Percentiles rank a stretch among this genome's conserved stretches.
Evolutionary conservation across 2,113 vertebrate genomes (phyloP).

Genomic region (Chascanopsetta lugubris): DNA sequence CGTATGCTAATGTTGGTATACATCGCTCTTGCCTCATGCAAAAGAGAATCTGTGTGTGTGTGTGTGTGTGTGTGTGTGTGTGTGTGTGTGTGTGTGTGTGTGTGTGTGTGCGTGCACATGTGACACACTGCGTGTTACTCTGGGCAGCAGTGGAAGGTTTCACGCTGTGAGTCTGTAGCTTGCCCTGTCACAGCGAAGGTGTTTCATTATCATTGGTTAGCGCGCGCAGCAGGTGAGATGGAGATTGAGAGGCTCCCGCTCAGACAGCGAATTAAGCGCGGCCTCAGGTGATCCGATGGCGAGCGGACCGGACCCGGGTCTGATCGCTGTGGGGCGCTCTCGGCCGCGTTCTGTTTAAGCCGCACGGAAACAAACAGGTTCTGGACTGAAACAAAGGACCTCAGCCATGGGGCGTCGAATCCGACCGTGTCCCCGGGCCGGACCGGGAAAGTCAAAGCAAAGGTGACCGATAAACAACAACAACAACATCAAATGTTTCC

Average conservation of each 20-base stretch:
- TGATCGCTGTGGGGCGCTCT: neutral
- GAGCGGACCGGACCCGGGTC: neutral
- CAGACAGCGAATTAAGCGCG: neutral
- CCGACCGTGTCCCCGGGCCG: no score
- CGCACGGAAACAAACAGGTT: neutral
- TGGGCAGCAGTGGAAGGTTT: slow-evolving; percentile 26
- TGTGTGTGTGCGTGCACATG: neutral
- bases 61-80: neutral
- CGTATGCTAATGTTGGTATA: slow-evolving; percentile 7
- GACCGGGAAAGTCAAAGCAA: no score
- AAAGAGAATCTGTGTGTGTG: neutral
- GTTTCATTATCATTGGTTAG: slow-evolving; percentile 77
- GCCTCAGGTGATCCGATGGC: neutral
- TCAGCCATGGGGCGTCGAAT: no score
- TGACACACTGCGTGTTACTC: slow-evolving; percentile 23
- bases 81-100: neutral
- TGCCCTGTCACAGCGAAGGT: slow-evolving; percentile 58
- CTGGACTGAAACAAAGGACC: neutral
- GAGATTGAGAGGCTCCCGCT: slow-evolving; percentile 9
- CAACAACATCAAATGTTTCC: no score
- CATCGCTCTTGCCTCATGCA: no score
- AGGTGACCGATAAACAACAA: no score
- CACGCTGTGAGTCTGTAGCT: slow-evolving; percentile 54
- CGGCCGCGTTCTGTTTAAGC: neutral
- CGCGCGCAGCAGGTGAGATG: slow-evolving; percentile 49